Percentiles rank a stretch among this genome's conserved stretches.
These are phyloP conservation scores for Montipora capricornis DNA, from an alignment of 64 coral and sea anemone genomes.

Conservation along the genomic window DNA sequence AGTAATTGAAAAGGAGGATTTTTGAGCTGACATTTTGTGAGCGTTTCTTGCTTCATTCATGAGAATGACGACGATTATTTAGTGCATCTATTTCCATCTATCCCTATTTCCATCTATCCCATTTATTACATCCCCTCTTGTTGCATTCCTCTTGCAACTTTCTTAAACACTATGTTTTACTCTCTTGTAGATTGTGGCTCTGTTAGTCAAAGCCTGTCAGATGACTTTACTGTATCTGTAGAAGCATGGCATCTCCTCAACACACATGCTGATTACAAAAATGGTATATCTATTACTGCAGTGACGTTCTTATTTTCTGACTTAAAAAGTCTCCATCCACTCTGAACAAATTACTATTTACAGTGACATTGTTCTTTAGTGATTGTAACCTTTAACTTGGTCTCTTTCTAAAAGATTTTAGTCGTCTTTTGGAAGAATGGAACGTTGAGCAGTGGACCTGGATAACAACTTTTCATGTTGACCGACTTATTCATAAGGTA, in stretches of 20 bases:
- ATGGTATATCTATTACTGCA: constrained; percentile 37
- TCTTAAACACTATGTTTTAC: not conserved
- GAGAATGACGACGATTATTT: no score
- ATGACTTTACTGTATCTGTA: constrained; percentile 95
- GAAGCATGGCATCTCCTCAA: constrained; percentile 98
- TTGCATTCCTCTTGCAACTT: not conserved
- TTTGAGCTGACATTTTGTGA: no score
- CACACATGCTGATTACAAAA: constrained; percentile 91
- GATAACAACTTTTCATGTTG: constrained; percentile 90
- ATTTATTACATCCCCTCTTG: no score
- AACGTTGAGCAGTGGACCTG: constrained; percentile 82
- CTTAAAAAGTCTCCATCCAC: no score
- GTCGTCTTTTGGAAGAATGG: constrained; percentile 76
- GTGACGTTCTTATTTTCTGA: no score
- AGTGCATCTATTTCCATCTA: not conserved
- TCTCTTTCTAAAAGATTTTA: constrained; percentile 71
- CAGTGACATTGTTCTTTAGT: not conserved
- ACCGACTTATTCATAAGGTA: constrained; percentile 90
- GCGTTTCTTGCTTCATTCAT: no score
- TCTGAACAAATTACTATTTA: not conserved
- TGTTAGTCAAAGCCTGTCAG: constrained; percentile 74
- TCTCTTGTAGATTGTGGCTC: constrained; percentile 80
- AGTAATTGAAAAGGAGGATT: no score
- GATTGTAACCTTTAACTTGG: not conserved
- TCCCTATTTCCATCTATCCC: not conserved